A percentile compares a stretch with the other conserved stretches of the same genome.
Evolutionary conservation across 2,797 vertebrate genomes (phyloP).

Genomic region (Sylvia borin): DNA sequence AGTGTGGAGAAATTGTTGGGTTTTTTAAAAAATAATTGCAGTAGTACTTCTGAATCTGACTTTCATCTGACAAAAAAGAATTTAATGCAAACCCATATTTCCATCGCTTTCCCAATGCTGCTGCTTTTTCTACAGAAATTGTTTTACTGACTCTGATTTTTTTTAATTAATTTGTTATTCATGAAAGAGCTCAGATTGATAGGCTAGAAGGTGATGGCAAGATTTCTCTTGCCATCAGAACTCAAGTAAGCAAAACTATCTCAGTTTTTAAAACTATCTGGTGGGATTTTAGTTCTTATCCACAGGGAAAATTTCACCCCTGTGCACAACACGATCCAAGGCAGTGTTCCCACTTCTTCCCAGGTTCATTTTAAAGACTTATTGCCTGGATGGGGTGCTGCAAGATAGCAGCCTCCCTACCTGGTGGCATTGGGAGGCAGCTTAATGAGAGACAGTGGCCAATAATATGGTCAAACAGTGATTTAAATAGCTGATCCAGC

Average conservation of each 20-base stretch:
- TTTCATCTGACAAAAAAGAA: conserved; percentile 41
- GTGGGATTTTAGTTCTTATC: background rate
- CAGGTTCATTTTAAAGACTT: background rate
- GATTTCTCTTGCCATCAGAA: conserved; percentile 9
- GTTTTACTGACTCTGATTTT: conserved; percentile 40
- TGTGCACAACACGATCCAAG: fast-evolving
- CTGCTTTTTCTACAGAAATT: conserved; percentile 39
- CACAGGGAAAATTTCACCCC: background rate
- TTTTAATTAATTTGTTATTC: conserved; percentile 44
- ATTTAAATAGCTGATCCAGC: background rate
- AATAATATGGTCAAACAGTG: background rate
- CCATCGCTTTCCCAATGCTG: background rate
- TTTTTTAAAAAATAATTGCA: conserved; percentile 2
- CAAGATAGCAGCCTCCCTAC: fast-evolving
- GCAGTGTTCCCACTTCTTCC: background rate
- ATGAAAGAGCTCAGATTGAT: conserved; percentile 31
- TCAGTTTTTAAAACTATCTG: background rate
- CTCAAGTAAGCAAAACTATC: background rate
- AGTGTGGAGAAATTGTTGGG: background rate
- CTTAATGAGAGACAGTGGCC: background rate
- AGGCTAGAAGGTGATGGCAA: background rate
- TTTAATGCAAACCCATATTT: conserved; percentile 54
- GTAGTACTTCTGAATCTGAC: conserved; percentile 7
- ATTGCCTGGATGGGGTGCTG: fast-evolving
- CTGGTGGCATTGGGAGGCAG: background rate